Evolutionary conservation across 2,113 vertebrate species (phyloP).

Genomic region (Crotalus viridis): DNA sequence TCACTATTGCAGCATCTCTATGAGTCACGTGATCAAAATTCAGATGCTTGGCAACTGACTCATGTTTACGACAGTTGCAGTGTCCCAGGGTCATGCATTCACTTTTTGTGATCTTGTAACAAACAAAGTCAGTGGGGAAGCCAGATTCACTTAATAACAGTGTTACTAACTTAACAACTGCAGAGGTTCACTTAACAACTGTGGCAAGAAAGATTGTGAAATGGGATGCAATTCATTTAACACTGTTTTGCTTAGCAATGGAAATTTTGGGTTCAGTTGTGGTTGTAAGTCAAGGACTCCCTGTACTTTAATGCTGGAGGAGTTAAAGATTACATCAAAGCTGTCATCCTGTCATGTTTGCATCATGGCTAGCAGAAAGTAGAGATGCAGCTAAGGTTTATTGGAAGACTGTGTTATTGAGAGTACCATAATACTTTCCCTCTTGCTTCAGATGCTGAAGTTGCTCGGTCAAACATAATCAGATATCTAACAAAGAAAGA

Average conservation of each 20-base stretch:
- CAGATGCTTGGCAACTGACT: neutral
- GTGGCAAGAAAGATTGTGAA: neutral
- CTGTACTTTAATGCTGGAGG: neutral
- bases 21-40: neutral
- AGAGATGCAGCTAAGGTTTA: neutral
- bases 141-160: neutral
- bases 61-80: neutral
- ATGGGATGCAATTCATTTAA: neutral
- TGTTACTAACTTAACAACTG: neutral
- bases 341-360: neutral
- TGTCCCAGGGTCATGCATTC: neutral
- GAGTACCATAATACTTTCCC: neutral
- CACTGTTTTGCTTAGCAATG: neutral
- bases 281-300: neutral
- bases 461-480: neutral
- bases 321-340: neutral
- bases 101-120: neutral
- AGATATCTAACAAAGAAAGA: neutral
- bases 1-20: neutral
- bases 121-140: neutral
- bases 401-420: neutral
- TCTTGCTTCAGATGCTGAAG: neutral
- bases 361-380: neutral
- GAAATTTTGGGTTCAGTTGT: neutral
- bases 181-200: neutral